A percentile compares a stretch with the other conserved stretches of the same genome.
Evolutionary conservation across 2,113 vertebrate genomes (phyloP).

Genomic region (Lamprotornis superbus): DNA sequence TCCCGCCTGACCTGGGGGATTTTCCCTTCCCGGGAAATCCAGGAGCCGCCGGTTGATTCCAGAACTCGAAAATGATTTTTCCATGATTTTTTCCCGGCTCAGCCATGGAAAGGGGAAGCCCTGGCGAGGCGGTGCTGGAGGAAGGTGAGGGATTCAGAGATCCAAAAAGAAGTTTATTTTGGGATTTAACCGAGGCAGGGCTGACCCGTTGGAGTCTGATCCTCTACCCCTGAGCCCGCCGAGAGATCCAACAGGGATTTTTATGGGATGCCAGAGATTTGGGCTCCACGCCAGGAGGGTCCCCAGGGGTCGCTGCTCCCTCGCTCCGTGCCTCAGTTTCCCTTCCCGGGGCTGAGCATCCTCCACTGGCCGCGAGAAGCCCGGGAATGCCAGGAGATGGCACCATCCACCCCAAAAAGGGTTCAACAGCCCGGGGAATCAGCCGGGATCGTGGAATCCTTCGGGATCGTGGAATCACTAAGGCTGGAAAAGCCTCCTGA

Average conservation of each 20-base stretch:
- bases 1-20: neutral
- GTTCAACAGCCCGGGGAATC: neutral
- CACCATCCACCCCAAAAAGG: neutral
- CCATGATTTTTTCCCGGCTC: neutral
- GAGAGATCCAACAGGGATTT: neutral
- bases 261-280: neutral
- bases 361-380: neutral
- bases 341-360: neutral
- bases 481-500: neutral
- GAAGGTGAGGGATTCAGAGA: neutral
- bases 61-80: neutral
- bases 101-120: accelerated
- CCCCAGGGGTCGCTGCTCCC: neutral
- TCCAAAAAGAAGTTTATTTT: neutral
- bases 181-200: neutral
- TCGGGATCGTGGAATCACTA: neutral
- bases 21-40: neutral
- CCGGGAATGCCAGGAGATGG: slow-evolving; percentile 1
- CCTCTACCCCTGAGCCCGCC: neutral
- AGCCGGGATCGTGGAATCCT: neutral
- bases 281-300: neutral
- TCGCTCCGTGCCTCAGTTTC: neutral
- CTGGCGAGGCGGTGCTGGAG: accelerated
- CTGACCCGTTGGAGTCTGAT: neutral
- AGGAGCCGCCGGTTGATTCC: accelerated